These are phyloP conservation scores for Periophthalmus magnuspinnatus DNA, from an alignment of 2,797 vertebrate species.

Conservation along the genomic window DNA sequence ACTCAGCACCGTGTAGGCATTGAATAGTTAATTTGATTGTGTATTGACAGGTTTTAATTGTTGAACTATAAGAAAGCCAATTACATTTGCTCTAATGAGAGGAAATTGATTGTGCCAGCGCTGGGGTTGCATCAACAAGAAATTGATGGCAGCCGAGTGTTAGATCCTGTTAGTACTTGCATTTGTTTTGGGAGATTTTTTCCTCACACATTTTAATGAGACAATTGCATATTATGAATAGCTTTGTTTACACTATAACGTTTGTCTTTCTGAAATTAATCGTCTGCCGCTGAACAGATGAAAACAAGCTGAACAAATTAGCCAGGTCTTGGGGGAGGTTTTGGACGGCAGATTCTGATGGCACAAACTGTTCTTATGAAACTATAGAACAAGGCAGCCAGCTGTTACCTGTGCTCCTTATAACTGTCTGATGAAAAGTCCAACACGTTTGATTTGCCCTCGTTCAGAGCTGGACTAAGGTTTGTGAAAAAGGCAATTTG, in stretches of 20 bases:
- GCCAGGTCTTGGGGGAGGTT: conserved; percentile 11
- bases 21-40: conserved; percentile 53
- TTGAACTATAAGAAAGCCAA: conserved; percentile 58
- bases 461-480: conserved; percentile 31
- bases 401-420: conserved; percentile 37
- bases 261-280: conserved; percentile 23
- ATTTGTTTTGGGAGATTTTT: conserved; percentile 42
- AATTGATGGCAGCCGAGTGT: conserved; percentile 38
- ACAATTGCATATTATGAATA: conserved; percentile 28
- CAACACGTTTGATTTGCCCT: conserved; percentile 30
- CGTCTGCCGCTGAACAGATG: conserved; percentile 22
- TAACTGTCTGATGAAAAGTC: conserved; percentile 35
- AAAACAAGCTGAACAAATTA: neutral
- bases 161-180: conserved; percentile 22
- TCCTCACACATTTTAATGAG: conserved; percentile 33
- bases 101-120: conserved; percentile 57
- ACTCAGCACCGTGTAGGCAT: conserved; percentile 27
- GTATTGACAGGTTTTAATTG: conserved; percentile 70
- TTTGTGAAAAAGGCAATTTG: conserved; percentile 43
- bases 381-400: conserved; percentile 47
- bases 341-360: conserved; percentile 7
- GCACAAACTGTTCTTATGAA: conserved; percentile 37
- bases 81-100: conserved; percentile 63
- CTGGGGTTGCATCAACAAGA: conserved; percentile 43
- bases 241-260: conserved; percentile 30